A percentile compares a stretch with the other conserved stretches of the same genome.
These are phyloP conservation scores for Peromyscus californicus DNA, from an alignment of 2,113 vertebrate genomes.

Conservation along the genomic window DNA sequence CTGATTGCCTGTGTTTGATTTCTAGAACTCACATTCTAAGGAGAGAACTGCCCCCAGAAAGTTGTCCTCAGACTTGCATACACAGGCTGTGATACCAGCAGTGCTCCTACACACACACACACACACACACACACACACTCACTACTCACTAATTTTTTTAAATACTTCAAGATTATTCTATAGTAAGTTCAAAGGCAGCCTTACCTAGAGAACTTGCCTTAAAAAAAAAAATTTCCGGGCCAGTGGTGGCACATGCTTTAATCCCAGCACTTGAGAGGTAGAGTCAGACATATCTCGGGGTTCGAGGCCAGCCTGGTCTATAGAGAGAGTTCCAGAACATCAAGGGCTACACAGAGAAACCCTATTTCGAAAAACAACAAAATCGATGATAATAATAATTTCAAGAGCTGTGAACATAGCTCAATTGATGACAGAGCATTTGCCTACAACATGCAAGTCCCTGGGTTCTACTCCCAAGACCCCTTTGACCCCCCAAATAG, in stretches of 20 bases:
- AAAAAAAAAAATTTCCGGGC: neutral
- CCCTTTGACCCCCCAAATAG: neutral
- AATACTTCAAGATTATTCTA: neutral
- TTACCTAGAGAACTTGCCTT: neutral
- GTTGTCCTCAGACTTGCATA: neutral
- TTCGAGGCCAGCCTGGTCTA: neutral
- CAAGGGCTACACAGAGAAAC: neutral
- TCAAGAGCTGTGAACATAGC: neutral
- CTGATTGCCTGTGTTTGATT: neutral
- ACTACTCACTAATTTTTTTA: neutral
- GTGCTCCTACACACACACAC: neutral
- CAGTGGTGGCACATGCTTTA: neutral
- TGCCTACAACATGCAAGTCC: neutral
- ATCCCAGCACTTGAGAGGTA: neutral
- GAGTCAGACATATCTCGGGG: neutral
- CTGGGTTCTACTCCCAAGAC: neutral
- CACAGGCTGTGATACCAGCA: neutral
- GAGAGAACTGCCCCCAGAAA: neutral
- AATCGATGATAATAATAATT: neutral
- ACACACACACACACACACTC: neutral
- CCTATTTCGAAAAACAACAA: too few species aligned
- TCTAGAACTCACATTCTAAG: neutral
- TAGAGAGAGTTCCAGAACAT: neutral
- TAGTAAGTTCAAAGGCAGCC: neutral
- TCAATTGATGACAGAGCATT: neutral